phyloP scores from a whole-genome alignment of 1,140 invertebrate genomes.

The Ladona fulva region DNA sequence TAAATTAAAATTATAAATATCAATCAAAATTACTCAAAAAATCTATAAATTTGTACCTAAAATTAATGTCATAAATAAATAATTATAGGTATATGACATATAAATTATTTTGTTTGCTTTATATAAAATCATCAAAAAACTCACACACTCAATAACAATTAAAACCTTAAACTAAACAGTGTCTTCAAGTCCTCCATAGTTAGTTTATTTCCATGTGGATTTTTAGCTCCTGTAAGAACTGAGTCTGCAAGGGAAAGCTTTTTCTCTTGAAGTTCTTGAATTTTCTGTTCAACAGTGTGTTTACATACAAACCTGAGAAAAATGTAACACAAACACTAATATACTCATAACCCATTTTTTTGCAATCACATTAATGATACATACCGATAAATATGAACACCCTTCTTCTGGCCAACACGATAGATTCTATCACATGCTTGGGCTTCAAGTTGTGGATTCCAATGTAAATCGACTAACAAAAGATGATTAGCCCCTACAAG shows the following conservation, averaged over 20 bases:
- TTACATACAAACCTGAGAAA: slow-evolving; percentile 62
- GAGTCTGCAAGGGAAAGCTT: slow-evolving; percentile 69
- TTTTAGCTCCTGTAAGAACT: slow-evolving; percentile 57
- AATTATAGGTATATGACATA: too few relatives aligned
- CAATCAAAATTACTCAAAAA: too few relatives aligned
- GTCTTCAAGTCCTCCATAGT: slow-evolving; percentile 64
- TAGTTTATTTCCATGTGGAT: slow-evolving; percentile 50
- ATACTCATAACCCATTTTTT: too few relatives aligned
- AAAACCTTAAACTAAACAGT: too few relatives aligned
- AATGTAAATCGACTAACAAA: slow-evolving; percentile 82
- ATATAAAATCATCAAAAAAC: too few relatives aligned
- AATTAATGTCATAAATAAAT: too few relatives aligned
- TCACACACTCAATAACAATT: too few relatives aligned
- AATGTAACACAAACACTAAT: slow-evolving; percentile 19
- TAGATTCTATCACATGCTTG: slow-evolving; percentile 90
- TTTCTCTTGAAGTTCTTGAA: slow-evolving; percentile 64
- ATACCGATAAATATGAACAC: slow-evolving; percentile 76
- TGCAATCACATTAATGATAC: slow-evolving; percentile 14
- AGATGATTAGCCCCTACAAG: slow-evolving; percentile 84
- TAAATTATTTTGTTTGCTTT: too few relatives aligned
- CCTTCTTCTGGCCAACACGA: slow-evolving; percentile 73
- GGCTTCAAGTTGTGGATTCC: slow-evolving; percentile 89
- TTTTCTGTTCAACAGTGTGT: slow-evolving; percentile 78
- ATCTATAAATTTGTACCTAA: too few relatives aligned
- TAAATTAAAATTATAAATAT: too few relatives aligned